Percentiles rank a stretch among this genome's conserved stretches.
Evolutionary conservation across 92 coral and sea anemone species (phyloP).

Genomic region (Phymanthus crucifer): DNA sequence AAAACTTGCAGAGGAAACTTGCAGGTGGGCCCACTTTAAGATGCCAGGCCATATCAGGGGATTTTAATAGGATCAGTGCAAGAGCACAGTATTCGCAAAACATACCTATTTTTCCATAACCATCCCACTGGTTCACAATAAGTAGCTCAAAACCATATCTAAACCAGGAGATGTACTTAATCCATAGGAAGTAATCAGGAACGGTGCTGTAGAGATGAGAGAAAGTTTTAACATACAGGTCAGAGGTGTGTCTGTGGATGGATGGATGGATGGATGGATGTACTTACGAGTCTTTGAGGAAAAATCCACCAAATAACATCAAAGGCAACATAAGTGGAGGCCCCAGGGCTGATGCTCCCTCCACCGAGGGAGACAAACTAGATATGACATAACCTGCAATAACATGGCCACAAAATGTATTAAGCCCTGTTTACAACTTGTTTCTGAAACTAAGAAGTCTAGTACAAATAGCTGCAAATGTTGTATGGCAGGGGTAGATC

Average conservation of each 20-base stretch:
- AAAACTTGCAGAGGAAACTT: too few species aligned
- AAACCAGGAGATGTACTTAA: slow-evolving; percentile 96
- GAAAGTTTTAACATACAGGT: background rate
- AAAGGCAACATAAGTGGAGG: slow-evolving; percentile 86
- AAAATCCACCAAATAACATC: slow-evolving; percentile 91
- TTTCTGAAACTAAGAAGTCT: too few species aligned
- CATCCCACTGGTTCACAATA: slow-evolving; percentile 91
- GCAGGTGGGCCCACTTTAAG: too few species aligned
- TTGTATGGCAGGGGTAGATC: too few species aligned
- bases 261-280: too few species aligned
- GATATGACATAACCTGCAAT: slow-evolving; percentile 82
- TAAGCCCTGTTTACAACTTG: too few species aligned
- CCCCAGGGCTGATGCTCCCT: slow-evolving; percentile 80
- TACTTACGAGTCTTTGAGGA: slow-evolving; percentile 75
- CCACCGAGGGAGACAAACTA: slow-evolving; percentile 69
- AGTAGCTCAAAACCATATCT: slow-evolving; percentile 87
- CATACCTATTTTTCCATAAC: slow-evolving; percentile 63
- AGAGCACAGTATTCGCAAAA: background rate
- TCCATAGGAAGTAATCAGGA: slow-evolving; percentile 93
- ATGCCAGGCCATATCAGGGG: too few species aligned
- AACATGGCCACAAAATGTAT: background rate
- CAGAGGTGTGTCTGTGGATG: background rate
- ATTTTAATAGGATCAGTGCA: too few species aligned
- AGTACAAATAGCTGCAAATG: too few species aligned
- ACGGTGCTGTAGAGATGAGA: slow-evolving; percentile 57